Percentiles rank a stretch among this genome's conserved stretches.
Evolutionary conservation across 92 coral and sea anemone genomes (phyloP).

Genomic region (Porites lobata): DNA sequence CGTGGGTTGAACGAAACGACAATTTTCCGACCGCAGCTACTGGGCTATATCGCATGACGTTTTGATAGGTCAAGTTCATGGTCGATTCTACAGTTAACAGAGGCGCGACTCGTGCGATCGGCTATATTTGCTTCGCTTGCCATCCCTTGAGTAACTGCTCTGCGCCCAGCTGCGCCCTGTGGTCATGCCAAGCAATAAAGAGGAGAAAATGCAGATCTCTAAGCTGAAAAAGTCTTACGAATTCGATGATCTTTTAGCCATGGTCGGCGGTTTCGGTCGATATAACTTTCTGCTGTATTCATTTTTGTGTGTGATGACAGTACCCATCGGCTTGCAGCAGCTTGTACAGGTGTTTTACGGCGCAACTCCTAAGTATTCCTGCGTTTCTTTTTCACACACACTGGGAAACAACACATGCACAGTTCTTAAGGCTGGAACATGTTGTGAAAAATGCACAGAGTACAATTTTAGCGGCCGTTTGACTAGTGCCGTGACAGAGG

Average conservation of each 20-base stretch:
- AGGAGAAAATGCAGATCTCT: no score
- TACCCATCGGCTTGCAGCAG: conserved; percentile 81
- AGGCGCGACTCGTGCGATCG: no score
- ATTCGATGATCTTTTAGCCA: conserved; percentile 74
- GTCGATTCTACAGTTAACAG: no score
- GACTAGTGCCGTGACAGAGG: conserved; percentile 87
- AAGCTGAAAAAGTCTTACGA: conserved; percentile 36
- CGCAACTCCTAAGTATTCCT: conserved; percentile 70
- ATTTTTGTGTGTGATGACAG: conserved; percentile 81
- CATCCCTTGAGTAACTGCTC: no score
- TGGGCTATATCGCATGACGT: no score
- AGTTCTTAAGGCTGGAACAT: conserved; percentile 17
- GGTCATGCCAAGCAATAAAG: no score
- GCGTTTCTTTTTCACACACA: conserved; percentile 14
- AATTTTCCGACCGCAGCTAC: no score
- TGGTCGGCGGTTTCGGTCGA: conserved; percentile 88
- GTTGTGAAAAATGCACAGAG: conserved; percentile 77
- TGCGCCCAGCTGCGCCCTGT: no score
- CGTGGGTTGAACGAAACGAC: no score
- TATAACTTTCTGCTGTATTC: conserved; percentile 71
- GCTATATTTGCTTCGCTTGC: no score
- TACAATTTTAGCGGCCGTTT: conserved; percentile 60
- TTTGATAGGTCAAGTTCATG: no score
- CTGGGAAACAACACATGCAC: conserved; percentile 50
- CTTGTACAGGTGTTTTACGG: conserved; percentile 85